Evolutionary conservation across 2,888 invertebrate genomes (phyloP).

Genomic region (Pseudoips prasinana): DNA sequence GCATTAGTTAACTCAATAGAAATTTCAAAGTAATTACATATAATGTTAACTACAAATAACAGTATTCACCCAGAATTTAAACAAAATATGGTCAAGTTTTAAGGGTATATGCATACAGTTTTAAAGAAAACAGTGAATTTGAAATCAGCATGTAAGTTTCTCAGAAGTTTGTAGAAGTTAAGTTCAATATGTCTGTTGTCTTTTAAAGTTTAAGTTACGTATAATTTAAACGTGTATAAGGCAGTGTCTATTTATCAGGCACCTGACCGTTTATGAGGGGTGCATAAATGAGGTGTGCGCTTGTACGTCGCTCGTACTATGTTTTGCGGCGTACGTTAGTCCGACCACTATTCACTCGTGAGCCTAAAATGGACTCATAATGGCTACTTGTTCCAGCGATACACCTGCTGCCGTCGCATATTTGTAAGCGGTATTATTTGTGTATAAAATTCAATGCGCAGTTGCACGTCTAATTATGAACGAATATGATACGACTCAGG

Average conservation of each 20-base stretch:
- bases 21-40: no score
- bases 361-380: conserved; percentile 79
- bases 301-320: conserved; percentile 46
- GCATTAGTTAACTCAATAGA: no score
- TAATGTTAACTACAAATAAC: no score
- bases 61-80: no score
- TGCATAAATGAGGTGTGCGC: conserved; percentile 72
- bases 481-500: conserved; percentile 26
- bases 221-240: conserved; percentile 25
- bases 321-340: conserved; percentile 64
- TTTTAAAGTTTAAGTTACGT: no score
- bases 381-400: conserved; percentile 73
- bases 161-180: no score
- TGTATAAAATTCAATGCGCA: conserved; percentile 49
- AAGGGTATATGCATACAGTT: no score
- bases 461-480: conserved; percentile 24
- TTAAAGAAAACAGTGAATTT: no score
- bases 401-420: conserved; percentile 71
- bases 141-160: no score
- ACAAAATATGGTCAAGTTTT: no score
- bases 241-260: conserved; percentile 56
- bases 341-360: conserved; percentile 64
- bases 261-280: conserved; percentile 72
- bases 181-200: no score
- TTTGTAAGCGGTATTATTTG: conserved; percentile 64